These are phyloP conservation scores for Umimayanthus kanabou DNA, from an alignment of 92 coral and sea anemone genomes.

Conservation along the genomic window DNA sequence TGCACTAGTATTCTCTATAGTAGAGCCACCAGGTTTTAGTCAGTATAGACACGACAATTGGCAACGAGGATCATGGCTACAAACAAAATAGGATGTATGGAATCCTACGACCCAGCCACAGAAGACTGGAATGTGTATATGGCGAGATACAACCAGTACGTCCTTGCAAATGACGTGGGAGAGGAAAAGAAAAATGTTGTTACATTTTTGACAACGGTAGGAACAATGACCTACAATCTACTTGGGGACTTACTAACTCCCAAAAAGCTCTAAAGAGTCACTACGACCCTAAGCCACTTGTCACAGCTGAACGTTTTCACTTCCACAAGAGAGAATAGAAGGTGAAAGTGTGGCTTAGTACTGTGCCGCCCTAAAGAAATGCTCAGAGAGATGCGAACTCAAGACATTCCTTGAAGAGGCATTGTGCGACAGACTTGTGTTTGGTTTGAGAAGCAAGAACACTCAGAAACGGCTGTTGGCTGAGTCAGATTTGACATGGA, in stretches of 20 bases:
- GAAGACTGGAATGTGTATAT: constrained; percentile 38
- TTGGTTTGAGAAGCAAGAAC: too few species aligned
- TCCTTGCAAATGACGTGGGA: constrained; percentile 14
- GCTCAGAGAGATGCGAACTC: too few species aligned
- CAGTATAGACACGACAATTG: constrained; percentile 8
- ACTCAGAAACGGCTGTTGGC: too few species aligned
- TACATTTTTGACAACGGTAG: constrained; percentile 24
- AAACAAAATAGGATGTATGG: constrained; percentile 35
- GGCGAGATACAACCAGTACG: constrained; percentile 33
- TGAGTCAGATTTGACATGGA: too few species aligned
- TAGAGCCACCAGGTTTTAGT: neutral
- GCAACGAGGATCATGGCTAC: neutral
- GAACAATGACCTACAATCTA: constrained; percentile 31
- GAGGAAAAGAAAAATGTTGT: constrained; percentile 41
- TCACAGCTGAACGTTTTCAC: too few species aligned
- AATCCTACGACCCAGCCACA: constrained; percentile 35
- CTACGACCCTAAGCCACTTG: too few species aligned
- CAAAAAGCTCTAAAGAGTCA: neutral
- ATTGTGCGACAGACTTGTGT: too few species aligned
- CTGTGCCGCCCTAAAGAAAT: too few species aligned
- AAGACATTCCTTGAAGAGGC: too few species aligned
- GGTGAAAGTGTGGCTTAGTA: too few species aligned
- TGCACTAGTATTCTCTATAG: neutral
- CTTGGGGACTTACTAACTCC: constrained; percentile 26
- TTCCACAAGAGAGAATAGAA: too few species aligned